Base-by-base conservation (phyloP, 2,888 invertebrate species). In the Athripsodes cinereus region DNA sequence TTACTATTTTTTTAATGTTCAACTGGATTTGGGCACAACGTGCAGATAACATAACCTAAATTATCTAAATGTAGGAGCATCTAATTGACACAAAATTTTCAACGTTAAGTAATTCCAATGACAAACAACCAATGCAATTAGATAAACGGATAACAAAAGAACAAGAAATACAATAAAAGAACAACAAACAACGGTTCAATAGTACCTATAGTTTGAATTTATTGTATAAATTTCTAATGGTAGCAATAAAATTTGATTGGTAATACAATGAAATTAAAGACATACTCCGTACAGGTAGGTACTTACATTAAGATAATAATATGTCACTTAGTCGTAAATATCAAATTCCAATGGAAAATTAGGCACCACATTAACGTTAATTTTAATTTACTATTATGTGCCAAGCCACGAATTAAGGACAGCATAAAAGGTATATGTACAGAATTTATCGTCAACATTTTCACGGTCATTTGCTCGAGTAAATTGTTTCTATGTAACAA, bases 261-360 rank as follows among this genome's bases (percentile, higher is more conserved):
- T 8, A 40, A 40, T 16, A 40, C 8, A 40, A 40, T 40, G 40
- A 3, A 40, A 13, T 5, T 8, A 40, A 40, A 3, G 13, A 8
- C 3, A 40, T 40, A 40, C 40, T 16, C 5, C 5, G 3, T 40
- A 16, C 40, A 40, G 40, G 40, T 26, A 40, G 40, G 13, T 40
- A 13, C 26, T 10, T 26, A 26, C 26, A 26, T 40, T 40, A 13
- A 40, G 40, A 40, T n/a, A n/a, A n/a, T n/a, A n/a, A n/a, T 40
- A 40, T 40, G 40, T 40, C 40, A 40, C 40, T 3, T 5, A n/a
- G 40, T 40, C 40, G 40, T 40, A 40, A 40, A 40, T 40, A 40
- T 40, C 40, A 40, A 40, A 40, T 40, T 40, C 40, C 40, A 40
- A 40, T 40, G 40, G 40, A 13, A 40, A 40, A 40, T 40, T 40